phyloP scores from a whole-genome alignment of 2,797 vertebrate genomes.

The Chrysocyon brachyurus region DNA sequence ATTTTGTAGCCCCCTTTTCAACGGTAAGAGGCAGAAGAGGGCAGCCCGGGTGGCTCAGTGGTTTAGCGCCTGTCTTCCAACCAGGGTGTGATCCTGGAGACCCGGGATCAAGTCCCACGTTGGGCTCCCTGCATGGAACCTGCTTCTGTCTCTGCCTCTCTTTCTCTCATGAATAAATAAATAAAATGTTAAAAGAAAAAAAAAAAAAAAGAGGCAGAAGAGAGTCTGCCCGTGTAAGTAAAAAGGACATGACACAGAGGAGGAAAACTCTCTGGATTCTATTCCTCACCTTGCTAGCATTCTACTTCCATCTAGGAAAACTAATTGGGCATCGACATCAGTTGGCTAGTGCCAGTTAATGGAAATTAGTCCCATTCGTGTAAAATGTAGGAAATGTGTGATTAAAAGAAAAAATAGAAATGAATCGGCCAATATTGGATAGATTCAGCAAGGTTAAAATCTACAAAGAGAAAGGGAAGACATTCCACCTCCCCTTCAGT shows the following conservation, averaged over 20 bases:
- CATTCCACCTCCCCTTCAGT: background rate
- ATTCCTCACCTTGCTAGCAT: background rate
- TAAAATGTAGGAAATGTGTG: background rate
- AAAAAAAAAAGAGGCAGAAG: background rate
- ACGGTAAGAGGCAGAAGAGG: background rate
- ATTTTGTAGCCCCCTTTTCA: background rate
- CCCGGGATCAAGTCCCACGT: too few species aligned
- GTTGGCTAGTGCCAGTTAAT: background rate
- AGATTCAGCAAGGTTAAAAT: slow-evolving; percentile 25
- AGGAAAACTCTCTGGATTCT: background rate
- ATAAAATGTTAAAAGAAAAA: too few species aligned
- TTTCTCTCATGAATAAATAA: too few species aligned
- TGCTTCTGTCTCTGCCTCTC: too few species aligned
- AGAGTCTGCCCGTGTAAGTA: background rate
- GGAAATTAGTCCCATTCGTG: background rate
- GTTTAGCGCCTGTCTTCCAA: too few species aligned
- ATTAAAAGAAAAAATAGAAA: slow-evolving; percentile 13
- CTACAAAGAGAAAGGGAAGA: background rate
- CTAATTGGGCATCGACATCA: background rate
- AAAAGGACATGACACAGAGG: background rate
- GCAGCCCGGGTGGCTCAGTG: too few species aligned
- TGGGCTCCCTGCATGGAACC: too few species aligned
- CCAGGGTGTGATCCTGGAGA: too few species aligned
- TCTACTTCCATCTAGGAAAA: background rate
- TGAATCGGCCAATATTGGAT: background rate